Percentiles rank a stretch among this genome's conserved stretches.
Evolutionary conservation across 2,113 vertebrate species (phyloP).

Genomic region (Microtus pennsylvanicus): DNA sequence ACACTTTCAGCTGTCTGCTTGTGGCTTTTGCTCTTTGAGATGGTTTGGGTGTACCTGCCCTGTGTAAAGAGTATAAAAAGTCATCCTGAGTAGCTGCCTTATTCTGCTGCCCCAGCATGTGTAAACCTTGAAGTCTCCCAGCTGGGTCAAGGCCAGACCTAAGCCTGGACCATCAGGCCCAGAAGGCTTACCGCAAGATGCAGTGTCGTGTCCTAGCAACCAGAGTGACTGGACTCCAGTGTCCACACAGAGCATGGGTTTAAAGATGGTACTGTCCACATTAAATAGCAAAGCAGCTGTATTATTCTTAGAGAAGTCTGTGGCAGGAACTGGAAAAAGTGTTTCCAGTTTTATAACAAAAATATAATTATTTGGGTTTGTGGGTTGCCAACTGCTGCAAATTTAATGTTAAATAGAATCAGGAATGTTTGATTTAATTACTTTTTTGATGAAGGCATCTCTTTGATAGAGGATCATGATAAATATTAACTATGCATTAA

Average conservation of each 20-base stretch:
- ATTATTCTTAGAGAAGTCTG: conserved; percentile 46
- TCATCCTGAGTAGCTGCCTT: neutral
- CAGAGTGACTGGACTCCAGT: neutral
- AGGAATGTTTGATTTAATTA: neutral
- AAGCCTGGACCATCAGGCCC: neutral
- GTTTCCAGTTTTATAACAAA: conserved; percentile 39
- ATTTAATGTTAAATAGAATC: conserved; percentile 25
- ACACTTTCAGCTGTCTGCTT: neutral
- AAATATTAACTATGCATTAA: conserved; percentile 18
- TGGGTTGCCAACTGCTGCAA: conserved; percentile 2
- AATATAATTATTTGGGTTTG: conserved; percentile 19
- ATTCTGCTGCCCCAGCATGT: neutral
- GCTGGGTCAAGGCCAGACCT: neutral
- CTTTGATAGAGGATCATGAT: conserved; percentile 34
- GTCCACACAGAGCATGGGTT: neutral
- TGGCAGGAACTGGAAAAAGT: conserved; percentile 46
- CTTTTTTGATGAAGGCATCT: neutral
- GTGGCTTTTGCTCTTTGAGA: neutral
- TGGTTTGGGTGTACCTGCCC: neutral
- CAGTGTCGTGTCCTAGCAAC: neutral
- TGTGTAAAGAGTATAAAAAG: neutral
- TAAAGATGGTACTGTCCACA: neutral
- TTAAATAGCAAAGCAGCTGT: conserved; percentile 47
- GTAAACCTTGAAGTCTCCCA: neutral
- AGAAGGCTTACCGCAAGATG: neutral